These are phyloP conservation scores for Gavialis gangeticus DNA, from an alignment of 2,113 vertebrate genomes.

Conservation along the genomic window DNA sequence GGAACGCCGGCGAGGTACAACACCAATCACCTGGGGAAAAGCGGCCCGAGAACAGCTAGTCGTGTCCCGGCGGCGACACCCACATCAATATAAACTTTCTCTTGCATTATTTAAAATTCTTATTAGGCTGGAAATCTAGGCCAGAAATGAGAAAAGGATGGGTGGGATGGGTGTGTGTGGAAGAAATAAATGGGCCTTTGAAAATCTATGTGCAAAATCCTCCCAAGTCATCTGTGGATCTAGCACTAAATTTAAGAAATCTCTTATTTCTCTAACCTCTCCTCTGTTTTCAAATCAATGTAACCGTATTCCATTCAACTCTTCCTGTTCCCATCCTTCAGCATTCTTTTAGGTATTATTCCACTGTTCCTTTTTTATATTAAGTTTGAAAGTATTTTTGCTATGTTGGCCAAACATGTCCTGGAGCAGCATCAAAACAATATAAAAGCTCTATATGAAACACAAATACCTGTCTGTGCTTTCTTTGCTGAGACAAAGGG, in stretches of 20 bases:
- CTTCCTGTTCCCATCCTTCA: not conserved
- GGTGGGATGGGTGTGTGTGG: too few relatives aligned
- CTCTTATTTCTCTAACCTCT: not conserved
- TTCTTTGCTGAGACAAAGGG: not conserved
- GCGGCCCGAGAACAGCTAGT: too few relatives aligned
- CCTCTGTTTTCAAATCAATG: not conserved
- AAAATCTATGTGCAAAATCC: not conserved
- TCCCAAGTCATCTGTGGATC: not conserved
- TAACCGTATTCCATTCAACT: not conserved
- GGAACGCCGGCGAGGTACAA: too few relatives aligned
- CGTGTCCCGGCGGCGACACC: too few relatives aligned
- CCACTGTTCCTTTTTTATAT: not conserved
- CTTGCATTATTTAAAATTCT: not conserved
- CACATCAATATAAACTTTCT: not conserved
- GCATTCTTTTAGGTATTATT: constrained; percentile 1
- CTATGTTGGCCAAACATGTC: not conserved
- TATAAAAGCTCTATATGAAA: constrained; percentile 16
- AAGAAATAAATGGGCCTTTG: not conserved
- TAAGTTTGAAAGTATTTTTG: constrained; percentile 31
- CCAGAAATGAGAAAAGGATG: not conserved
- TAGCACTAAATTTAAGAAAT: not conserved
- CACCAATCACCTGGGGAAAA: too few relatives aligned
- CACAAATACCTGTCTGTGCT: not conserved
- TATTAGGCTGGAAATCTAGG: not conserved
- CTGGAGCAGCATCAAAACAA: constrained; percentile 8